Evolutionary conservation across 2,888 invertebrate genomes (phyloP).

Genomic region (Rosalia funebris): DNA sequence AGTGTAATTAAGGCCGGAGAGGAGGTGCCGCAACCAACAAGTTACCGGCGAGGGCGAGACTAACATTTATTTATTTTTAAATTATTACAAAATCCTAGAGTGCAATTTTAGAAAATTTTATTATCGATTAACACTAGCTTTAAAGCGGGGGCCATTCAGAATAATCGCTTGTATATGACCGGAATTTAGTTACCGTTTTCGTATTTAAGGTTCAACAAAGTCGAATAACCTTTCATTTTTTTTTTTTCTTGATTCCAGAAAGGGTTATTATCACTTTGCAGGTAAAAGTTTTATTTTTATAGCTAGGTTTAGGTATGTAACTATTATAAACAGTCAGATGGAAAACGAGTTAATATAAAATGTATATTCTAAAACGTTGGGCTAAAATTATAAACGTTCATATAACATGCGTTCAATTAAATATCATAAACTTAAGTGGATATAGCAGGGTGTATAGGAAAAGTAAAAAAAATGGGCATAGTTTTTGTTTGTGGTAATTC

Average conservation of each 20-base stretch:
- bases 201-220: constrained; percentile 6
- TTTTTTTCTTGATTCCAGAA: not conserved
- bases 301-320: not conserved
- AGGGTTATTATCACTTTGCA: constrained; percentile 7
- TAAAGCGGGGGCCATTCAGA: constrained; percentile 23
- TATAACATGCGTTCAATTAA: too few species aligned
- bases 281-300: constrained; percentile 3
- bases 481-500: too few species aligned
- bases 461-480: too few species aligned
- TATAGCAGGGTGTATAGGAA: too few species aligned
- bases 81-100: constrained; percentile 16
- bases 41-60: constrained; percentile 4
- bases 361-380: too few species aligned
- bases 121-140: not conserved
- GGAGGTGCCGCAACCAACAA: constrained; percentile 18
- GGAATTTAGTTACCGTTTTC: constrained; percentile 26
- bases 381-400: too few species aligned
- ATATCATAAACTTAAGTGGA: too few species aligned
- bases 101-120: constrained; percentile 24
- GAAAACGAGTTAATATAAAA: too few species aligned
- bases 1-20: not conserved
- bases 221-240: not conserved
- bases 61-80: constrained; percentile 27
- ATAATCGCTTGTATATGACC: constrained; percentile 13
- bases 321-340: too few species aligned